Percentiles rank a stretch among this genome's conserved stretches.
Evolutionary conservation across 1,140 invertebrate species (phyloP).

Genomic region (Hylaeus anthracinus): DNA sequence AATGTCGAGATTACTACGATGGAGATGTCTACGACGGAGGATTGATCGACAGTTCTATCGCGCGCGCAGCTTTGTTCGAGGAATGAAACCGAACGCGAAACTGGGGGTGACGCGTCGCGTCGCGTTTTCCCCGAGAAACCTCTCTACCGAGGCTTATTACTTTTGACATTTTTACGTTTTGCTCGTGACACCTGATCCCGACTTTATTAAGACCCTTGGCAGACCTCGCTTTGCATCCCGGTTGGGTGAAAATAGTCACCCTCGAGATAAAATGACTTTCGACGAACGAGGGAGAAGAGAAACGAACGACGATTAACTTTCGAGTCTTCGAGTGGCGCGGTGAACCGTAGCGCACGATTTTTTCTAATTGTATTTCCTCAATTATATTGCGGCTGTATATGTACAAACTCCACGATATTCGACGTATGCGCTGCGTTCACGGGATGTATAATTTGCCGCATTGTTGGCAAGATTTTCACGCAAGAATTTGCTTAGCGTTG

Average conservation of each 20-base stretch:
- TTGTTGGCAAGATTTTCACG: slow-evolving; percentile 39
- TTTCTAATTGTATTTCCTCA: slow-evolving; percentile 6
- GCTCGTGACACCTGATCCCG: slow-evolving; percentile 39
- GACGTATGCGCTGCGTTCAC: background rate
- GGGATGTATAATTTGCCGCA: slow-evolving; percentile 22
- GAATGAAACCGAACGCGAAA: slow-evolving; percentile 22
- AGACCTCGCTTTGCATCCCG: slow-evolving; percentile 4
- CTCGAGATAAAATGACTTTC: background rate
- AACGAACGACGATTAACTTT: background rate
- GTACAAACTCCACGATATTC: background rate
- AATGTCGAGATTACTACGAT: slow-evolving; percentile 39
- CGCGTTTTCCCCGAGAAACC: background rate
- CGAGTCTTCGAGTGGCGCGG: background rate
- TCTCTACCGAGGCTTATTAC: slow-evolving; percentile 3
- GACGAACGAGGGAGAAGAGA: too few species aligned
- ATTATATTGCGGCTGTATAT: background rate
- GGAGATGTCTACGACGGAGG: slow-evolving; percentile 13
- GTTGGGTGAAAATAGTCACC: slow-evolving; percentile 9
- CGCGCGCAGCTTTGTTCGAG: slow-evolving; percentile 36
- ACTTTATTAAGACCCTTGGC: slow-evolving; percentile 43
- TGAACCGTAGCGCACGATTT: too few species aligned
- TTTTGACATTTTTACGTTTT: slow-evolving; percentile 39
- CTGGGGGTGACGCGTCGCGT: background rate
- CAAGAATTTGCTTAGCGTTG: slow-evolving; percentile 10
- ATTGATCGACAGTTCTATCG: slow-evolving; percentile 49